Base-by-base conservation (phyloP, 2,113 vertebrate species). In the Hystrix cristata region DNA sequence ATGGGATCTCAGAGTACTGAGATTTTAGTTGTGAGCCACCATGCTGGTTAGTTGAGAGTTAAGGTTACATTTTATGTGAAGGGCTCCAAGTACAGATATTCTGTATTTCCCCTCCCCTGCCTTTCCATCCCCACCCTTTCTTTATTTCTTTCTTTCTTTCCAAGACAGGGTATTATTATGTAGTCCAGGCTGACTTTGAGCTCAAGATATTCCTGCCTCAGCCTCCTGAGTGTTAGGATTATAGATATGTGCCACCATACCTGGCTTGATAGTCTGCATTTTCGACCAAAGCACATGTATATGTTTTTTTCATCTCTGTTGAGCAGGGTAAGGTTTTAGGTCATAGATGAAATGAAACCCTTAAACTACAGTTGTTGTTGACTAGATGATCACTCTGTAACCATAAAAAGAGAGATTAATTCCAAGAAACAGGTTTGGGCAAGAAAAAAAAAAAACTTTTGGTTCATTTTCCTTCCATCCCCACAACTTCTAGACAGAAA, bases 361-460 rank as follows among this genome's bases (percentile, higher is more conserved):
- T 90, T 69, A 55, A 95, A 65, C 43, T 51, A 74, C 69, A 90
- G 31, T 38, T 79, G 8, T 59, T 94, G 27, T 92, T 94, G 72
- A 65, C 31, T 78, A 86, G 38, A 46, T 64, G 25, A 25, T 90
- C 11, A 53, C 14, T 53, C 29, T 72, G 10, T 11, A 18, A 64
- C 14, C 51, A 71, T 71, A 38, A 87, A 82, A 76, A 38, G 8
- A 55, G 27, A 84, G n/a, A 65, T n/a, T 16, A 65, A 65, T 2
- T 29, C 31, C 13, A 76, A 51, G 19, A 86, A 92, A 38, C 55
- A 81, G 16, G 65, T 91, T 60, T 90, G 80, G 59, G 31, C 8
- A 74, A 74, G 25, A 34, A 15, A 15, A 4, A n/a, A 43, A 57
- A 13, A 48, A 19, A 92, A 15, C 21, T 46, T 74, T 74, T 46